phyloP scores from a whole-genome alignment of 2,797 vertebrate genomes.

The Anniella stebbinsi region DNA sequence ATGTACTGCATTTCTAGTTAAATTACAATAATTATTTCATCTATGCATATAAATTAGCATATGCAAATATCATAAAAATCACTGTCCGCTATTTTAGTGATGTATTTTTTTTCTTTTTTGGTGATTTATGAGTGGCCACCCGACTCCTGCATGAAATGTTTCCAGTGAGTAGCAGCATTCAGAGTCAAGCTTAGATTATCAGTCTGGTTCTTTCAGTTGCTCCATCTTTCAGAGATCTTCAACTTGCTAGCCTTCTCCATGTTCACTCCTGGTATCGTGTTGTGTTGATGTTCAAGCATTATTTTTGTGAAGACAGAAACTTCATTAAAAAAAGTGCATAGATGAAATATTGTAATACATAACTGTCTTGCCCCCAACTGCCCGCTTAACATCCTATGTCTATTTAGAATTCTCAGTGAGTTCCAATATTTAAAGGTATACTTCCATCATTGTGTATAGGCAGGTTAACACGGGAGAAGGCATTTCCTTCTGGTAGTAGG shows the following conservation, averaged over 20 bases:
- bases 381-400: background rate
- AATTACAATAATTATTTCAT: no score
- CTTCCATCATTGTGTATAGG: background rate
- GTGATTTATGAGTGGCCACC: no score
- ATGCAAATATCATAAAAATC: no score
- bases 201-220: background rate
- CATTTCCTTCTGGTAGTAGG: background rate
- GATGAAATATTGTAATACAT: background rate
- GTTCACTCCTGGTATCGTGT: no score
- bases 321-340: background rate
- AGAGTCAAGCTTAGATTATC: background rate
- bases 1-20: no score
- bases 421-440: background rate
- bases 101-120: no score
- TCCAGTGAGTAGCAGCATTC: background rate
- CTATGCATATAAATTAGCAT: no score
- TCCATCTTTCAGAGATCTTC: background rate
- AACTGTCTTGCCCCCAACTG: background rate
- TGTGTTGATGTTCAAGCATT: background rate
- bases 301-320: background rate
- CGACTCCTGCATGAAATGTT: background rate
- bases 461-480: background rate
- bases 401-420: background rate
- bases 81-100: no score
- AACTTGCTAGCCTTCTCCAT: background rate